Conservation (phyloP, 2,888 invertebrate genomes). For the Mesorhabditis spiculigera region DNA sequence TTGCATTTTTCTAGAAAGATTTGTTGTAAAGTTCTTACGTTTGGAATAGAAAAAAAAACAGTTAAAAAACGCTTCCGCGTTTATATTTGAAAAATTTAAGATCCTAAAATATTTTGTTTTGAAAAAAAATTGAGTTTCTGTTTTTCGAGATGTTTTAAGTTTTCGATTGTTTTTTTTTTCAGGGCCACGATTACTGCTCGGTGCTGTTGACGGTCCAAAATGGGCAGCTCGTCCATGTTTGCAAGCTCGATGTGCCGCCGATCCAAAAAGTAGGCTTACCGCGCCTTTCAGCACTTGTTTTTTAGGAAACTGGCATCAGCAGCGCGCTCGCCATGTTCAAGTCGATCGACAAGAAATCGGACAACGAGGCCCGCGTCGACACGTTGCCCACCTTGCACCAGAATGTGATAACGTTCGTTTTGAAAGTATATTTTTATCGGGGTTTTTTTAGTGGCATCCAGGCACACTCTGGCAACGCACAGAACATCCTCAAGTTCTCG, state of each 20-base stretch:
- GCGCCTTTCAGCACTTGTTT: neutral
- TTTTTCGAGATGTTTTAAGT: neutral
- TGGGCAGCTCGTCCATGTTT: slow-evolving; percentile 70
- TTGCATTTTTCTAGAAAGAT: neutral
- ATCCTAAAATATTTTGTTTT: too few species aligned
- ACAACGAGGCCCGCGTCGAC: slow-evolving; percentile 71
- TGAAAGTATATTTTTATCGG: slow-evolving; percentile 4
- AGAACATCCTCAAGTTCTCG: slow-evolving; percentile 76
- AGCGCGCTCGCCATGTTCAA: slow-evolving; percentile 80
- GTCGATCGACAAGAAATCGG: slow-evolving; percentile 68
- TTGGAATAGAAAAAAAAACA: too few species aligned
- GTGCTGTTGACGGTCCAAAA: slow-evolving; percentile 75
- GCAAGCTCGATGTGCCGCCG: slow-evolving; percentile 76
- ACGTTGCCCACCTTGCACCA: slow-evolving; percentile 90
- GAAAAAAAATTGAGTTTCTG: too few species aligned
- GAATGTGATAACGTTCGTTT: slow-evolving; percentile 85
- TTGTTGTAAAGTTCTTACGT: neutral
- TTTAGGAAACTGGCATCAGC: slow-evolving; percentile 29
- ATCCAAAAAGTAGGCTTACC: slow-evolving; percentile 26
- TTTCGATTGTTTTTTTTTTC: slow-evolving; percentile 23
- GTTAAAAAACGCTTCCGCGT: too few species aligned
- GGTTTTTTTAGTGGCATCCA: slow-evolving; percentile 45
- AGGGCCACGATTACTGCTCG: slow-evolving; percentile 92
- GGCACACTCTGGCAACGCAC: slow-evolving; percentile 73
- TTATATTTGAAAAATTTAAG: too few species aligned